A percentile compares a stretch with the other conserved stretches of the same genome.
phyloP scores from a whole-genome alignment of 2,113 vertebrate genomes.

The Apteryx owenii region DNA sequence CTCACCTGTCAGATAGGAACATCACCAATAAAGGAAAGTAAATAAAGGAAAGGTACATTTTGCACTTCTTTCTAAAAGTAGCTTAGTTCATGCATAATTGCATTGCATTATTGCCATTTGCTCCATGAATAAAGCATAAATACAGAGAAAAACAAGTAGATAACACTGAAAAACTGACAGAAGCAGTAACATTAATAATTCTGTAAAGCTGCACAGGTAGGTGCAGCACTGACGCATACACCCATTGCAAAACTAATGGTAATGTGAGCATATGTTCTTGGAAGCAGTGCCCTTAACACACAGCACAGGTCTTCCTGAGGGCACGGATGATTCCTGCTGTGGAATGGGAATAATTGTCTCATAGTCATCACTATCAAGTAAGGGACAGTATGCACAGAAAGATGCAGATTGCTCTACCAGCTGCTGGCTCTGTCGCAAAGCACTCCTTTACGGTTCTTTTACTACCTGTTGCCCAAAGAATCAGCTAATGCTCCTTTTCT shows the following conservation, averaged over 20 bases:
- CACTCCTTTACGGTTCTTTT: not conserved
- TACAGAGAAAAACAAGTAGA: not conserved
- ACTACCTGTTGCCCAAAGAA: not conserved
- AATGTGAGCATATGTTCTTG: not conserved
- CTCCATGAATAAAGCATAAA: not conserved
- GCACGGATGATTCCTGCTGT: not conserved
- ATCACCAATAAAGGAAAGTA: not conserved
- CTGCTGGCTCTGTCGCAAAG: constrained; percentile 8
- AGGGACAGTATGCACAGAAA: not conserved
- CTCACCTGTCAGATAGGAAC: not conserved
- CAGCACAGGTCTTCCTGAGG: not conserved
- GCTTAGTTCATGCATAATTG: not conserved
- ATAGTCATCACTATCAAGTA: not conserved
- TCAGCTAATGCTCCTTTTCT: not conserved
- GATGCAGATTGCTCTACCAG: not conserved
- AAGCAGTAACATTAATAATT: not conserved
- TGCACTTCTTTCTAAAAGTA: not conserved
- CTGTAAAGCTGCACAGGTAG: accelerated
- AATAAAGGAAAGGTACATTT: not conserved
- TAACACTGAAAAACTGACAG: not conserved
- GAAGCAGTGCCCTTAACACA: not conserved
- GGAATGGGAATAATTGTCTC: constrained; percentile 21
- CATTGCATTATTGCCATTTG: not conserved
- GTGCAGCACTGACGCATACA: not conserved
- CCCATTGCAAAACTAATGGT: not conserved